These are phyloP conservation scores for Nymphalis io DNA, from an alignment of 1,140 invertebrate species.

Conservation along the genomic window DNA sequence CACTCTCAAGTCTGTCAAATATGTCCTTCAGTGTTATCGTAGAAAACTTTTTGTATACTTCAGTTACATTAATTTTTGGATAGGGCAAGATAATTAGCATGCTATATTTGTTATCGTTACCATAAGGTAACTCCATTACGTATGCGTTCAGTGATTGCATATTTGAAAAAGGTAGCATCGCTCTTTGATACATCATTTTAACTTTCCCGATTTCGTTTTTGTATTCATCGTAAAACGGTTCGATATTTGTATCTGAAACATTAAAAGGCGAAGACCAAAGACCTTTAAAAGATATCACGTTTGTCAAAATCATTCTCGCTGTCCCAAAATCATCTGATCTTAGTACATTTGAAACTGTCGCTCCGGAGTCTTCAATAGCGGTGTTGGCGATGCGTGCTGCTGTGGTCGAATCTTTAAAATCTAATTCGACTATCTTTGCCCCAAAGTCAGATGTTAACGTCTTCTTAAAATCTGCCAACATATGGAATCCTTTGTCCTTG, in stretches of 20 bases:
- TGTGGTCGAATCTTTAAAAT: constrained; percentile 61
- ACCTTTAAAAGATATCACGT: constrained; percentile 92
- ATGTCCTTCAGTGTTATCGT: constrained; percentile 46
- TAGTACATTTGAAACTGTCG: constrained; percentile 63
- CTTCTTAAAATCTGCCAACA: constrained; percentile 49
- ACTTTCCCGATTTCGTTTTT: constrained; percentile 43
- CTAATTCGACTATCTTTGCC: constrained; percentile 57
- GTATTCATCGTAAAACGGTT: constrained; percentile 81
- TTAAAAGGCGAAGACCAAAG: constrained; percentile 88
- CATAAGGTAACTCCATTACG: constrained; percentile 80
- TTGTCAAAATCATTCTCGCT: constrained; percentile 87
- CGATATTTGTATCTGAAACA: constrained; percentile 78
- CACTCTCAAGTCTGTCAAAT: constrained; percentile 70
- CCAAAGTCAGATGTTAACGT: constrained; percentile 56
- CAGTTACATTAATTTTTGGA: constrained; percentile 36
- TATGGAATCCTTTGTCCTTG: constrained; percentile 58
- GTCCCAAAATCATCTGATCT: constrained; percentile 75
- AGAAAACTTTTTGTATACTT: constrained; percentile 49
- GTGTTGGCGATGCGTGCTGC: constrained; percentile 60
- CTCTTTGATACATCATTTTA: constrained; percentile 4
- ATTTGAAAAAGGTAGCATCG: not conserved
- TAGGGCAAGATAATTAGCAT: constrained; percentile 56
- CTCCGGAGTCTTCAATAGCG: constrained; percentile 60
- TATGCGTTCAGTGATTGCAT: constrained; percentile 70
- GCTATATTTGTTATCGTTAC: constrained; percentile 55